A percentile compares a stretch with the other conserved stretches of the same genome.
Conservation (phyloP, 1,140 invertebrate genomes). For the Lamellibrachia luymesi region DNA sequence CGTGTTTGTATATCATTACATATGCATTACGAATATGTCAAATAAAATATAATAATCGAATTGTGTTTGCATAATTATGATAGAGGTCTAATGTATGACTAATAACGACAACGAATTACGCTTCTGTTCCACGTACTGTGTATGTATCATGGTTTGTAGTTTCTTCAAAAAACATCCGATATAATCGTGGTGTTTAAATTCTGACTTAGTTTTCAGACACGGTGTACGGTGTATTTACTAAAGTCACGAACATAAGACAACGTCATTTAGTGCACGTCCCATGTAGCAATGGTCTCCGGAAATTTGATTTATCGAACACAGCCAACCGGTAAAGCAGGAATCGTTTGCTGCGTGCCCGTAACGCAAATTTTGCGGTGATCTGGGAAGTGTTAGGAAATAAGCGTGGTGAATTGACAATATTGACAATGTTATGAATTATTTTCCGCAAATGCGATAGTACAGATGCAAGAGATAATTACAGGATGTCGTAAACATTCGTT, state of each 20-base stretch:
- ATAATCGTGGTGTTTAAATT: too few species aligned
- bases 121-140: too few species aligned
- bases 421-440: background rate
- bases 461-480: background rate
- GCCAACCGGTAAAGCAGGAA: background rate
- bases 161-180: too few species aligned
- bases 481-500: background rate
- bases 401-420: background rate
- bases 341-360: background rate
- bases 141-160: too few species aligned
- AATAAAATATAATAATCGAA: background rate
- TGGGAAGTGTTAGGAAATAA: background rate
- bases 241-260: background rate
- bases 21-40: too few species aligned
- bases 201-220: background rate
- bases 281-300: background rate
- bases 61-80: too few species aligned
- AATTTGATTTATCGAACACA: constrained; percentile 1
- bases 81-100: too few species aligned
- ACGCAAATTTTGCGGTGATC: background rate
- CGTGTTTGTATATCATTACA: too few species aligned
- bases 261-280: background rate
- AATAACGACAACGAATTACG: too few species aligned
- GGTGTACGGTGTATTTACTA: background rate
- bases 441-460: background rate